Base-by-base conservation (phyloP, 2,888 invertebrate genomes). In the Dexiosoma caninum region DNA sequence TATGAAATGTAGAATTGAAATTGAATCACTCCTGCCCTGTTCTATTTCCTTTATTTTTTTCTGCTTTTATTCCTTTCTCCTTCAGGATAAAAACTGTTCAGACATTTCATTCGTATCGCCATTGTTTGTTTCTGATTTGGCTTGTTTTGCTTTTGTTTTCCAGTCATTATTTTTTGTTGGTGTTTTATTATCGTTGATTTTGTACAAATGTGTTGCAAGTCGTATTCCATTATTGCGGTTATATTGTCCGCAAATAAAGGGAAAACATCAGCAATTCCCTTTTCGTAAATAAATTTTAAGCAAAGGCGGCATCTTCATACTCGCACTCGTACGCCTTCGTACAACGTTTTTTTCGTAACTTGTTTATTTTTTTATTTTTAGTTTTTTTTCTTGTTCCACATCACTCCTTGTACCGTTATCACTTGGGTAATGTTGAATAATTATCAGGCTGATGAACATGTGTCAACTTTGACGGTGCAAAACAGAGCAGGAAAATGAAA, bases 51-150 rank as follows among this genome's bases (percentile, higher is more conserved):
- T 27, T 2, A 19, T 49, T 42, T 37, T 35, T 12, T 57, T 12
- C 12, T 51, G 16, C 3, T 53, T 57, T 72, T 40, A 30, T 40
- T 59, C 8, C 27, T 21, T 35, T 49, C 49, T 70, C 64, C 77
- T 71, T 64, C 44, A 70, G 70, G 60, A 78, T 71, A 71, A 51
- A 66, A 78, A 53, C 53, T 78, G 70, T 78, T 60, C 62, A 78
- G 60, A 67, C 53, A 55, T 78, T 78, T 74, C 62, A 74, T 74
- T 74, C 40, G 9, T 14, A 49, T 62, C 57, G 69, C 10, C 62
- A 67, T 67, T 67, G 59, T 75, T 49, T 51, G 21, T 71, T 49
- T 49, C 19, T 44, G 19, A 37, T 55, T 46, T 32, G 8, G 8
- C n/a, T 21, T 23, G 3, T 16, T 16, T 16, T 16, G 4, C 10